Base-by-base conservation (phyloP, 2,888 invertebrate species). In the Pimpla rufipes region DNA sequence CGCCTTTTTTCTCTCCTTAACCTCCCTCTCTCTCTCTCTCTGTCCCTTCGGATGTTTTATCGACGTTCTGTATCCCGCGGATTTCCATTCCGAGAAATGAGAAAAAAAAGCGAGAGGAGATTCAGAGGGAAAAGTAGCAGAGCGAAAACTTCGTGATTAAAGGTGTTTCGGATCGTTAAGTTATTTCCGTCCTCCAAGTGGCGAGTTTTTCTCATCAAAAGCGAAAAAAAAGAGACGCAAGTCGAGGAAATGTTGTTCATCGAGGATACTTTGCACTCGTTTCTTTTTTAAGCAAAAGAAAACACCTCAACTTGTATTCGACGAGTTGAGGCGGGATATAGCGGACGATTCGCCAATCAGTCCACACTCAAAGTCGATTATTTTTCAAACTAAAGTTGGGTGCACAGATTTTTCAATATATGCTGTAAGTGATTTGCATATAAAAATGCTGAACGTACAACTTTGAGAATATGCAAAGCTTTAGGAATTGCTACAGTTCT, bases 101-200 rank as follows among this genome's bases (percentile, higher is more conserved):
- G 40, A 79, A 76, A 74, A 71, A 42, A 40, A 40, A n/a, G n/a
- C n/a, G 47, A 18, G 67, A n/a, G 21, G 29, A 29, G 37, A 66
- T 37, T 68, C 35, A 35, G 57, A 75, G 70, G 70, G 79, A 37
- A 29, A 62, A 73, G 70, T 62, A 75, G 52, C 80, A 81, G 23
- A 71, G 73, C 73, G 77, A 85, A 88, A 88, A 87, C 81, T 88
- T 89, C 42, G 86, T 87, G 89, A 89, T 89, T 89, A 88, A 88
- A 88, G 87, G 86, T 88, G 85, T 83, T 87, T 86, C 86, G 85
- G 81, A 82, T 88, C 87, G 88, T 88, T 88, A 86, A 88, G 88
- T 87, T 89, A 87, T 87, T 87, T 85, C 67, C 81, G 79, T 79
- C 77, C 84, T 73, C 78, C 79, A 79, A 78, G 81, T 79, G 81